These are phyloP conservation scores for Piaya cayana DNA, from an alignment of 2,113 vertebrate species.

Conservation along the genomic window DNA sequence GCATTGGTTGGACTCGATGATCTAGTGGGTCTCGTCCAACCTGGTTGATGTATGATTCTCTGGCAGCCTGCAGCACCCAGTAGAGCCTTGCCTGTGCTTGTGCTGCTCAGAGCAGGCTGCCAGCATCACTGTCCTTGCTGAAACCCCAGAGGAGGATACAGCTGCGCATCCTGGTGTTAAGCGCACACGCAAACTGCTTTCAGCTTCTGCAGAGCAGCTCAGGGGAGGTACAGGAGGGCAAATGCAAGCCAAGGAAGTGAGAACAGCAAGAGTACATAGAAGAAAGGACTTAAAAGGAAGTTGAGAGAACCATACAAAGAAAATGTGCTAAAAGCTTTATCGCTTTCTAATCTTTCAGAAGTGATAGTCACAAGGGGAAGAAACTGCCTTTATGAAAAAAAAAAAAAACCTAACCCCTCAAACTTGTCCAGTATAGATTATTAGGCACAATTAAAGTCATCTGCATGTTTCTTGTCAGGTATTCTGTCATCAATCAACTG, in stretches of 20 bases:
- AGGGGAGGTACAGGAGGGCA: neutral
- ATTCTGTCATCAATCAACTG: neutral
- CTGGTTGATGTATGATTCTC: too few species aligned
- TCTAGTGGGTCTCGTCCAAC: too few species aligned
- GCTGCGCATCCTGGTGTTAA: rapidly evolving
- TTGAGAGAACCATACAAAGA: neutral
- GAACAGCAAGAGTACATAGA: rapidly evolving
- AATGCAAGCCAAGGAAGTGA: neutral
- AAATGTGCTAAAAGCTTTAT: neutral
- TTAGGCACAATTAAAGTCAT: neutral
- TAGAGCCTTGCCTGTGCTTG: rapidly evolving
- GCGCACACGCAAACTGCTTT: too few species aligned
- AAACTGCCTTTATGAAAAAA: neutral
- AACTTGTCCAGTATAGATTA: neutral
- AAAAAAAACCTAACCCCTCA: neutral
- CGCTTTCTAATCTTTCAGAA: neutral
- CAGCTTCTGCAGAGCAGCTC: neutral
- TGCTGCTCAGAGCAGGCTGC: rapidly evolving
- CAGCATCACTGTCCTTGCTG: rapidly evolving
- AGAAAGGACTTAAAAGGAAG: neutral
- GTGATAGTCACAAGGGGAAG: neutral
- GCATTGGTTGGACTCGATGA: too few species aligned
- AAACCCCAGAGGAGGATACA: neutral
- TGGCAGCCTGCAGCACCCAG: neutral
- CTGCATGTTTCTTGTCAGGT: neutral